phyloP scores from a whole-genome alignment of 2,888 invertebrate genomes.

The Holacanthella duospinosa region DNA sequence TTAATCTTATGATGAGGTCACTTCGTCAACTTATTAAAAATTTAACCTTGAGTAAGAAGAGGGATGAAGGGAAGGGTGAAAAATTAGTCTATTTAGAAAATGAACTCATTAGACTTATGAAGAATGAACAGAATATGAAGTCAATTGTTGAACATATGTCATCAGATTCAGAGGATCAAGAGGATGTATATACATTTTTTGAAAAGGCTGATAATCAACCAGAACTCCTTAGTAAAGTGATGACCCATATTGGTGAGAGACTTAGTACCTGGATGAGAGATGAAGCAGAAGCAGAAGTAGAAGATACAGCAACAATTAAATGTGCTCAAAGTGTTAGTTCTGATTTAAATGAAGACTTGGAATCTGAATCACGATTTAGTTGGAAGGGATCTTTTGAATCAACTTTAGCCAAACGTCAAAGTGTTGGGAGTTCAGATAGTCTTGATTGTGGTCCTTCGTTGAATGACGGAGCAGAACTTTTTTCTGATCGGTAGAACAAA shows the following conservation, averaged over 20 bases:
- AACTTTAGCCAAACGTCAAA: constrained; percentile 59
- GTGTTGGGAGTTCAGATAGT: constrained; percentile 23
- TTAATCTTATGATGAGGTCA: constrained; percentile 88
- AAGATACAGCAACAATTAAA: constrained; percentile 33
- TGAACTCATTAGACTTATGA: constrained; percentile 79
- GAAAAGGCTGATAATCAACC: constrained; percentile 36
- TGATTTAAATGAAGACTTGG: constrained; percentile 50
- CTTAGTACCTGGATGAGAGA: constrained; percentile 84
- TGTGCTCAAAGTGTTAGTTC: constrained; percentile 36
- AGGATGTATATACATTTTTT: constrained; percentile 40
- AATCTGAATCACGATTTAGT: constrained; percentile 53
- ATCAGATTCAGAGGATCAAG: constrained; percentile 88
- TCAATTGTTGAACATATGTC: constrained; percentile 86
- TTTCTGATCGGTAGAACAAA: constrained; percentile 21
- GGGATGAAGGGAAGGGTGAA: constrained; percentile 55
- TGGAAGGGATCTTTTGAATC: constrained; percentile 89
- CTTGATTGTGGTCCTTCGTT: neutral
- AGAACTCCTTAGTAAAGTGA: constrained; percentile 76
- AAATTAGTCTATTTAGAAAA: constrained; percentile 81
- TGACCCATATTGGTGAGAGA: constrained; percentile 81
- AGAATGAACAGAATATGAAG: constrained; percentile 80
- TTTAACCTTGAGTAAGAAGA: constrained; percentile 49
- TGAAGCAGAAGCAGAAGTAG: constrained; percentile 31
- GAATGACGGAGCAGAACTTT: neutral
- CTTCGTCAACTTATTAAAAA: constrained; percentile 87